A percentile compares a stretch with the other conserved stretches of the same genome.
Evolutionary conservation across 2,797 vertebrate genomes (phyloP).

Genomic region (Epinephelus coioides): DNA sequence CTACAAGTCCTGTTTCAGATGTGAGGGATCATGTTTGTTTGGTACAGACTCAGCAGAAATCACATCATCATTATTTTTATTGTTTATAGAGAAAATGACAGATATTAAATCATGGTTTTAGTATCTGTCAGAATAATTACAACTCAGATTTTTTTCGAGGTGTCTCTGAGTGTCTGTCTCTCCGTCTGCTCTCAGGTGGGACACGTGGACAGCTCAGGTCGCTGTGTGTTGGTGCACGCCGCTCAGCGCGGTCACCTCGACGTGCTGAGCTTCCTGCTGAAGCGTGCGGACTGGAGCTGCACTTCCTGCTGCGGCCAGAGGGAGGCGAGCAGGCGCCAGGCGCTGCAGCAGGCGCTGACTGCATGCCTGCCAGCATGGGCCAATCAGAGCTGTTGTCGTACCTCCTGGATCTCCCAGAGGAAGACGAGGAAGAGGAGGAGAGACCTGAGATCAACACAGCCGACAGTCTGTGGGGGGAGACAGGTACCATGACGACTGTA

Average conservation of each 20-base stretch:
- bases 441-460: slow-evolving; percentile 94
- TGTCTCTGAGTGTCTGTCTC: slow-evolving; percentile 1
- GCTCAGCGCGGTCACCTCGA: slow-evolving; percentile 93
- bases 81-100: too few relatives aligned
- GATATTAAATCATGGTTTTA: too few relatives aligned
- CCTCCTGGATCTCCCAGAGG: slow-evolving; percentile 94
- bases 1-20: too few relatives aligned
- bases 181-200: slow-evolving; percentile 85
- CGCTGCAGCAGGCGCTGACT: slow-evolving; percentile 94
- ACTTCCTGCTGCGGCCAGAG: slow-evolving; percentile 89
- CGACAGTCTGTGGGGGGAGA: slow-evolving; percentile 98
- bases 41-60: too few relatives aligned
- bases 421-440: slow-evolving; percentile 94
- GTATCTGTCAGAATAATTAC: too few relatives aligned
- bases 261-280: slow-evolving; percentile 93
- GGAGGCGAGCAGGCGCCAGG: slow-evolving; percentile 90
- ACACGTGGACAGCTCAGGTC: slow-evolving; percentile 94
- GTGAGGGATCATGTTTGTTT: too few relatives aligned
- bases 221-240: slow-evolving; percentile 94
- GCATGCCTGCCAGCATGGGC: slow-evolving; percentile 96
- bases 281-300: slow-evolving; percentile 90
- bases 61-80: too few relatives aligned
- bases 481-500: slow-evolving; percentile 84
- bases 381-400: slow-evolving; percentile 95
- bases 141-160: too few relatives aligned